These are phyloP conservation scores for Vandiemenella viatica DNA, from an alignment of 2,888 invertebrate genomes.

Conservation along the genomic window DNA sequence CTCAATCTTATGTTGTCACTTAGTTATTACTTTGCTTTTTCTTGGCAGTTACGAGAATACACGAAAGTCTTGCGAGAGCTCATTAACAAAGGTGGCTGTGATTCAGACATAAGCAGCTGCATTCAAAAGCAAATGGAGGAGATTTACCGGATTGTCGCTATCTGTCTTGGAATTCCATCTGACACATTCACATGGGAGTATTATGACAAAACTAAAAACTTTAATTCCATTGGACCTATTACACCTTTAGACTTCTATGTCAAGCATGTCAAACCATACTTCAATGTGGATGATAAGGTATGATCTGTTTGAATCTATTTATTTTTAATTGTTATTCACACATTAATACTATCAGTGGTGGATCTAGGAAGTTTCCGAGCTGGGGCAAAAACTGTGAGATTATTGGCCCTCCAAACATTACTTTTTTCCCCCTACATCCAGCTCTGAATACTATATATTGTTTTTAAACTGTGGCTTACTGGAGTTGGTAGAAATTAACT, in stretches of 20 bases:
- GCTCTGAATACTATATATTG: too few species aligned
- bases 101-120: constrained; percentile 42
- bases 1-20: too few species aligned
- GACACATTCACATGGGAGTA: constrained; percentile 69
- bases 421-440: too few species aligned
- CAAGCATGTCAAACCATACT: constrained; percentile 56
- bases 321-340: too few species aligned
- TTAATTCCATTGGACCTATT: constrained; percentile 56
- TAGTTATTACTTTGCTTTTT: too few species aligned
- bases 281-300: constrained; percentile 71
- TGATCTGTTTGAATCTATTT: constrained; percentile 4
- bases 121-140: constrained; percentile 57
- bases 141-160: constrained; percentile 66
- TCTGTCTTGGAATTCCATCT: constrained; percentile 70
- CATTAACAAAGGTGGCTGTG: constrained; percentile 42
- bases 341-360: too few species aligned
- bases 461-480: too few species aligned
- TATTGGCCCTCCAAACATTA: too few species aligned
- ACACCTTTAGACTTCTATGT: constrained; percentile 69
- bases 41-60: constrained; percentile 62
- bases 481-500: too few species aligned
- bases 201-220: constrained; percentile 66
- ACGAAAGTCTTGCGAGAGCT: constrained; percentile 54
- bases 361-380: too few species aligned
- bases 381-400: too few species aligned